These are phyloP conservation scores for Sebastes goodei DNA, from an alignment of 2,797 vertebrate species.

Conservation along the genomic window DNA sequence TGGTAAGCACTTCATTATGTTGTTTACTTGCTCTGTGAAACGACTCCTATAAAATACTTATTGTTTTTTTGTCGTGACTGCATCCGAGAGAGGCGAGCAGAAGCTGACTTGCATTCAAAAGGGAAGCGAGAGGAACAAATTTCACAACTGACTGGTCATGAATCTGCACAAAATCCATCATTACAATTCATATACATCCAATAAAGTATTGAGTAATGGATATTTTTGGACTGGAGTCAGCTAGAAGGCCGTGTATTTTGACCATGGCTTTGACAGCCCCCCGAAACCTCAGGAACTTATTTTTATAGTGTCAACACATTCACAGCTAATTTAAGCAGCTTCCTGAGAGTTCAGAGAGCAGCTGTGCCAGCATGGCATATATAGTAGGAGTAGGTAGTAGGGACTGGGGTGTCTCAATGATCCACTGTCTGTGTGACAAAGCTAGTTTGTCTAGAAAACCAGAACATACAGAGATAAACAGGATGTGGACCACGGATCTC, in stretches of 20 bases:
- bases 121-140: constrained; percentile 9
- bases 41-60: not conserved
- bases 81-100: not conserved
- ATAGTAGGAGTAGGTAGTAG: constrained; percentile 17
- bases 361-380: not conserved
- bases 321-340: constrained; percentile 60
- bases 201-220: not conserved
- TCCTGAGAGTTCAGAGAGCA: constrained; percentile 49
- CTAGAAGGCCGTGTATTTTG: not conserved
- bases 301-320: constrained; percentile 62
- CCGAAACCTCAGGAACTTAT: constrained; percentile 40
- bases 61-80: not conserved
- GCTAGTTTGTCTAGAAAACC: constrained; percentile 3
- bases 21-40: not conserved
- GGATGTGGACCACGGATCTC: not conserved
- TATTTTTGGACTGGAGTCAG: constrained; percentile 8
- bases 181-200: not conserved
- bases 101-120: not conserved
- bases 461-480: constrained; percentile 4
- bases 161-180: not conserved
- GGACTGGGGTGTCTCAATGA: constrained; percentile 15
- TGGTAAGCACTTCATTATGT: constrained; percentile 81
- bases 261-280: constrained; percentile 24
- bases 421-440: constrained; percentile 9
- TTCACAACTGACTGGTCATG: constrained; percentile 2